Base-by-base conservation (phyloP, 2,888 invertebrate species). In the Lithophane semibrunnea region DNA sequence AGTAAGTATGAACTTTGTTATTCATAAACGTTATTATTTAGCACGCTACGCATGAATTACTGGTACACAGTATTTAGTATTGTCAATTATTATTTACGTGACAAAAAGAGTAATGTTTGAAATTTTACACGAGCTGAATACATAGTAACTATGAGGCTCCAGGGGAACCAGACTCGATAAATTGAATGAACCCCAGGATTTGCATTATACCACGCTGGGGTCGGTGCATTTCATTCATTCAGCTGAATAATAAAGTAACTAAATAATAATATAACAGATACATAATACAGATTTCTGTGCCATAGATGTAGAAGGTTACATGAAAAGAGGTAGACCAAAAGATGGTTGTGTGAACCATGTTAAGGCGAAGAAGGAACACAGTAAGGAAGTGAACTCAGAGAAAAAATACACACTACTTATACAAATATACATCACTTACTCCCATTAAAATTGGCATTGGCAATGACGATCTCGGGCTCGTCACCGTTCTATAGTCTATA, bases 11-110 rank as follows among this genome's bases (percentile, higher is more conserved):
- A 2, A 68, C 60, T 60, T 60, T 37, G 66, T 71, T 78, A 78
- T 83, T 71, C 58, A 71, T 61, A 44, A 52, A 71, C 21, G 60
- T 37, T 83, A 69, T 83, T 69, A 68, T 69, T 83, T 73, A 52
- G 58, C 47, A 73, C 29, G 29, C n/a, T 10, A 49, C 7, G 52
- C 24, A 63, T 79, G n/a, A 56, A 44, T 49, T 75, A 64, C 44
- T 49, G 8, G 24, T 54, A 21, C 47, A 56, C 10, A 47, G 47
- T 44, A 67, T 54, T 64, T 37, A 37, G 44, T 66, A 56, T 24
- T 56, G 29, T 61, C 13, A 61, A 29, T 44, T 37, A n/a, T 56
- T 29, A 24, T 58, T 66, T 54, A 52, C 44, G 29, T 54, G 52
- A 29, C 18, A 29, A 73, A 71, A 78, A 52, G 3, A 80, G 16